A percentile compares a stretch with the other conserved stretches of the same genome.
phyloP scores from a whole-genome alignment of 2,113 vertebrate species.

The Hypanus sabinus region DNA sequence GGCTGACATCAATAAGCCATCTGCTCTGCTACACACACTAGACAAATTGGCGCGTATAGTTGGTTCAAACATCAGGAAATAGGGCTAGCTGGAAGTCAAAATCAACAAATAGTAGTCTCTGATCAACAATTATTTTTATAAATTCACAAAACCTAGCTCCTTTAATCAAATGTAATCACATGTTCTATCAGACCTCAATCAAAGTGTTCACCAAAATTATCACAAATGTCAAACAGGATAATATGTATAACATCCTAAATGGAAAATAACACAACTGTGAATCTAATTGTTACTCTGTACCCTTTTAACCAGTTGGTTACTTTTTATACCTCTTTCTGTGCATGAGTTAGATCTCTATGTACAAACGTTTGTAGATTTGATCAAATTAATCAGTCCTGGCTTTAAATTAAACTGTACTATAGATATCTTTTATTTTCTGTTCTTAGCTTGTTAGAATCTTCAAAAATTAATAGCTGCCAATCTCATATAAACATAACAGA shows the following conservation, averaged over 20 bases:
- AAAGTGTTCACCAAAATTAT: neutral
- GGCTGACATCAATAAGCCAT: neutral
- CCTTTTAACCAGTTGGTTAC: neutral
- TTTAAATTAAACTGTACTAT: too few relatives aligned
- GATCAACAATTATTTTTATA: neutral
- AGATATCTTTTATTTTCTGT: neutral
- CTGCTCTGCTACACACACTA: neutral
- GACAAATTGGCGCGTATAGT: neutral
- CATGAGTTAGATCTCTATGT: too few relatives aligned
- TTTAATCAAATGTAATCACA: neutral
- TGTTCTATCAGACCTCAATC: neutral
- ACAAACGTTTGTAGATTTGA: too few relatives aligned
- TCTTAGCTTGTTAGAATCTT: neutral
- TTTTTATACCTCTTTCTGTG: neutral
- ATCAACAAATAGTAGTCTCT: neutral
- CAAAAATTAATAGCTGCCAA: neutral
- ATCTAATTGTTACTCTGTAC: neutral
- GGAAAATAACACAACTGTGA: neutral
- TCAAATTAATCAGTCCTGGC: too few relatives aligned
- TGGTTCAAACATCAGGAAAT: neutral
- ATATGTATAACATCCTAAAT: neutral
- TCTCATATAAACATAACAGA: neutral
- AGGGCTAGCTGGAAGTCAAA: neutral
- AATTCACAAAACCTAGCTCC: neutral
- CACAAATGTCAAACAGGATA: neutral